Conservation (phyloP, 2,797 vertebrate genomes). For the Microhierax caerulescens region DNA sequence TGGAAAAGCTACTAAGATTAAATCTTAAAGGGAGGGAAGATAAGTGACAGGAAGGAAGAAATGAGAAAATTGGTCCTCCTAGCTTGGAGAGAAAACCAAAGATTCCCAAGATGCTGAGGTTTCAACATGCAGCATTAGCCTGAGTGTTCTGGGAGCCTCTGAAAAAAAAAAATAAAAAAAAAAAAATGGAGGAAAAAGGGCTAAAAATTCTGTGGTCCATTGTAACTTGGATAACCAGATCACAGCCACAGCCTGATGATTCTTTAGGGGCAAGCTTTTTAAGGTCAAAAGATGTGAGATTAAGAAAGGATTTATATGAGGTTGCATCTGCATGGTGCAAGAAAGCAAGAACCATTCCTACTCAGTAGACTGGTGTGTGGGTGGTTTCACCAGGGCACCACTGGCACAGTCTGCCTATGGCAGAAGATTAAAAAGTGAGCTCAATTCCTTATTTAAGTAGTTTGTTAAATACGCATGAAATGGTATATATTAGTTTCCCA, state of each 20-base stretch:
- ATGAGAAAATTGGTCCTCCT: neutral
- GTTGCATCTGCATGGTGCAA: neutral
- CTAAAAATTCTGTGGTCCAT: neutral
- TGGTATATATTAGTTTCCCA: neutral
- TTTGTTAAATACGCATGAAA: neutral
- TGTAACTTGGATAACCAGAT: neutral
- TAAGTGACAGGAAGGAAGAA: neutral
- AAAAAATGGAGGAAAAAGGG: neutral
- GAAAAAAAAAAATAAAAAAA: too few species aligned
- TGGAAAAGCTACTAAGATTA: neutral
- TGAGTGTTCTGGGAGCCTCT: neutral
- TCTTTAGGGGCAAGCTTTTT: neutral
- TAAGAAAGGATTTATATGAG: neutral
- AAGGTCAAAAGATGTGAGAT: neutral
- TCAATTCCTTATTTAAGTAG: neutral
- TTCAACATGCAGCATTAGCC: fast-evolving
- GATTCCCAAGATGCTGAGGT: neutral
- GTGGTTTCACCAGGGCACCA: neutral
- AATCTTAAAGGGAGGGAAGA: neutral
- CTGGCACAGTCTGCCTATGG: neutral
- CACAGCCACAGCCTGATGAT: neutral
- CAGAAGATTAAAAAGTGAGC: neutral
- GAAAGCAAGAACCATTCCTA: neutral
- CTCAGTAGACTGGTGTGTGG: neutral
- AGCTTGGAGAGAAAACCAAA: neutral